A percentile compares a stretch with the other conserved stretches of the same genome.
These are phyloP conservation scores for Sceloporus undulatus DNA, from an alignment of 2,113 vertebrate species.

Conservation along the genomic window DNA sequence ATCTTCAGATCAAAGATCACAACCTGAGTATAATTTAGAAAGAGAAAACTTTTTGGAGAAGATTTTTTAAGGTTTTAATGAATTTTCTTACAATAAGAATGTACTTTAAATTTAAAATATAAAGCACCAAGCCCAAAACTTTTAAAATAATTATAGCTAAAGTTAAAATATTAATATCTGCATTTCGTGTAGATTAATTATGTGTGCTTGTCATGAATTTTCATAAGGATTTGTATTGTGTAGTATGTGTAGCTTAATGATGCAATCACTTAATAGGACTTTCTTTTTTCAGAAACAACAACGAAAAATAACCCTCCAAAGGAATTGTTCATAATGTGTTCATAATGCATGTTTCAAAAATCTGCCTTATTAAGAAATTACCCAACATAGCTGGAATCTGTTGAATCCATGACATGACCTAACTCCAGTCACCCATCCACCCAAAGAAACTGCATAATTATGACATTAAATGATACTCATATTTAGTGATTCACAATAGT, in stretches of 20 bases:
- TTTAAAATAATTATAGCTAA: conserved; percentile 38
- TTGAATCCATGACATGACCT: conserved; percentile 69
- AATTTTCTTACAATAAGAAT: background rate
- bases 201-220: conserved; percentile 81
- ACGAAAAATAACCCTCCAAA: conserved; percentile 76
- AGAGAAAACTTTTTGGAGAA: background rate
- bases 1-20: conserved; percentile 27
- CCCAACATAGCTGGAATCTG: conserved; percentile 73
- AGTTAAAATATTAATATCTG: conserved; percentile 62
- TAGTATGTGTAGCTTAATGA: conserved; percentile 83
- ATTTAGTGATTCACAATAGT: conserved; percentile 48
- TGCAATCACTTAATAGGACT: conserved; percentile 80
- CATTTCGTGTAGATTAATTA: conserved; percentile 71
- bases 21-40: background rate
- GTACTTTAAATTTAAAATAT: background rate
- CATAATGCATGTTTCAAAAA: conserved; percentile 82
- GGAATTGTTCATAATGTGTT: conserved; percentile 82
- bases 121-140: background rate
- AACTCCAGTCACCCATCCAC: conserved; percentile 52
- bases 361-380: conserved; percentile 83
- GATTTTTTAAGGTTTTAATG: background rate
- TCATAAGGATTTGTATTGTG: conserved; percentile 82
- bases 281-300: background rate
- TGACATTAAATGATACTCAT: conserved; percentile 65
- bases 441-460: conserved; percentile 66